These are phyloP conservation scores for Polymixis lichenea DNA, from an alignment of 2,888 invertebrate species.

Conservation along the genomic window DNA sequence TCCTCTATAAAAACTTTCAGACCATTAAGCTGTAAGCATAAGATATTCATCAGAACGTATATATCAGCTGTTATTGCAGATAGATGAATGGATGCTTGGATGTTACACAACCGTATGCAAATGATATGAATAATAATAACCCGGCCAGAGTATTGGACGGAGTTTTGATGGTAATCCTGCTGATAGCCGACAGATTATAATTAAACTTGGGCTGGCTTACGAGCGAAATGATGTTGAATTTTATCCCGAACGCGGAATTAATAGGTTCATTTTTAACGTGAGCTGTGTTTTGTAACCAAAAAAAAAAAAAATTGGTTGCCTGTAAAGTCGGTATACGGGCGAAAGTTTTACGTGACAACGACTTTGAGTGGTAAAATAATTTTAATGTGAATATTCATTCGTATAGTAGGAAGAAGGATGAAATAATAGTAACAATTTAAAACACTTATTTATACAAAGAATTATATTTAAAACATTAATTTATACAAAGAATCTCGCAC, in stretches of 20 bases:
- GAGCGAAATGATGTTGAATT: neutral
- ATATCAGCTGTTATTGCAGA: slow-evolving; percentile 9
- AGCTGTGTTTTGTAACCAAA: neutral
- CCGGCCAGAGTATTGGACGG: slow-evolving; percentile 13
- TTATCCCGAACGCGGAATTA: neutral
- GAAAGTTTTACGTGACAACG: too few relatives aligned
- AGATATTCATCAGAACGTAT: slow-evolving; percentile 4
- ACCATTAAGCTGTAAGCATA: neutral
- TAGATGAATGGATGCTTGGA: slow-evolving; percentile 18
- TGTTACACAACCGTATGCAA: slow-evolving; percentile 45
- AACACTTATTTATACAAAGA: too few relatives aligned
- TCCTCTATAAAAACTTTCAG: neutral
- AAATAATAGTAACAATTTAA: too few relatives aligned
- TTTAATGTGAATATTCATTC: too few relatives aligned
- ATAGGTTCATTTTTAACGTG: neutral
- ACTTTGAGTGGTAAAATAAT: too few relatives aligned
- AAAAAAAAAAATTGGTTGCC: too few relatives aligned
- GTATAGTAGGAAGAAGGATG: too few relatives aligned
- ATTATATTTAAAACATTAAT: too few relatives aligned
- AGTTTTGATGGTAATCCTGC: slow-evolving; percentile 29
- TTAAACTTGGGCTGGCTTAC: slow-evolving; percentile 16
- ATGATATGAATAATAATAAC: slow-evolving; percentile 49
- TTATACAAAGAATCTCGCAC: too few relatives aligned
- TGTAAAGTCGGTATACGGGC: too few relatives aligned
- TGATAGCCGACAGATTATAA: slow-evolving; percentile 7